Conservation (phyloP, 1,140 invertebrate species). For the Ceratitis capitata region DNA sequence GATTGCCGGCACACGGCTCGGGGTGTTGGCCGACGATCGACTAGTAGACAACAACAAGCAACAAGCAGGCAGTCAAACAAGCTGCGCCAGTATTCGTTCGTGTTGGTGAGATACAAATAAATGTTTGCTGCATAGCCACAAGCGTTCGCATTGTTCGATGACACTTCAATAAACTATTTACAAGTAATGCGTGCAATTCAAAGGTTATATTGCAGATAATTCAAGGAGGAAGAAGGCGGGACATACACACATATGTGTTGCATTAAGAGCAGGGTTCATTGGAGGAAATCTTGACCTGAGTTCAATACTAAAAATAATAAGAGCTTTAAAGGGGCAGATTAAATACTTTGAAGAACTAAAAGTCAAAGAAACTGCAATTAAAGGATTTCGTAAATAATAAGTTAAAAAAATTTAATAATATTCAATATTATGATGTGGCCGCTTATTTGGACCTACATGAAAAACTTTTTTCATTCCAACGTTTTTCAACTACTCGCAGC, state of each 20-base stretch:
- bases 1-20: not conserved
- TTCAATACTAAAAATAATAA: not conserved
- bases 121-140: not conserved
- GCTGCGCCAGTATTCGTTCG: not conserved
- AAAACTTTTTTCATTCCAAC: too few species aligned
- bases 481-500: too few species aligned
- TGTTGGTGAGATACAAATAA: not conserved
- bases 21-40: not conserved
- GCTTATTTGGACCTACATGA: too few species aligned
- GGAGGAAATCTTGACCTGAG: not conserved
- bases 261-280: not conserved
- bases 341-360: too few species aligned
- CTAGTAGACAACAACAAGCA: constrained; percentile 18
- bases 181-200: not conserved
- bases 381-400: too few species aligned
- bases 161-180: not conserved
- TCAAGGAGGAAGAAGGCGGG: not conserved
- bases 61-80: constrained; percentile 5
- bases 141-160: not conserved
- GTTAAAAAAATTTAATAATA: too few species aligned
- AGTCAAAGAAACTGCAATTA: too few species aligned
- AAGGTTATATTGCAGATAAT: too few species aligned
- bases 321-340: not conserved
- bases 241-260: not conserved
- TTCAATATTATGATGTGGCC: too few species aligned